These are phyloP conservation scores for Dinothrombium tinctorium DNA, from an alignment of 1,140 invertebrate species.

Conservation along the genomic window DNA sequence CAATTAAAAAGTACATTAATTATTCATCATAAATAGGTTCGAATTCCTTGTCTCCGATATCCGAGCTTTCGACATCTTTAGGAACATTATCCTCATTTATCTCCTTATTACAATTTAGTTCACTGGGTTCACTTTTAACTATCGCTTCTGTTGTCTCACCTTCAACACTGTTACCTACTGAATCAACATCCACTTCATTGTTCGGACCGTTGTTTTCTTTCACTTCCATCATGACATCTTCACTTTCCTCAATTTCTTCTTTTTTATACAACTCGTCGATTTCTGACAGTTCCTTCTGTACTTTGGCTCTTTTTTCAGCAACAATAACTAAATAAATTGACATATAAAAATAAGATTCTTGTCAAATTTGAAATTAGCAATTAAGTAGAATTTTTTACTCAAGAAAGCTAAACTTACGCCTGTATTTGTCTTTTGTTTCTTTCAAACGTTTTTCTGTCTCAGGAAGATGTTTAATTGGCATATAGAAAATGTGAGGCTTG, in stretches of 20 bases:
- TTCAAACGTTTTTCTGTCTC: constrained; percentile 30
- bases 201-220: constrained; percentile 1
- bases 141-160: neutral
- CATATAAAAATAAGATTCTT: constrained; percentile 1
- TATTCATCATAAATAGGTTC: constrained; percentile 16
- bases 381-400: constrained; percentile 6
- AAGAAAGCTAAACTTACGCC: constrained; percentile 24
- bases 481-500: constrained; percentile 62
- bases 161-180: neutral
- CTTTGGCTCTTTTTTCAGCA: constrained; percentile 25
- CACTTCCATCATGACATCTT: constrained; percentile 10
- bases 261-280: constrained; percentile 18
- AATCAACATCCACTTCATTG: neutral
- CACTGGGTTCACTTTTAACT: neutral
- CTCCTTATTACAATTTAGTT: constrained; percentile 8
- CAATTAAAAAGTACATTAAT: neutral
- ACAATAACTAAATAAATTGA: constrained; percentile 20
- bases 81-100: constrained; percentile 14
- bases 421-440: constrained; percentile 30
- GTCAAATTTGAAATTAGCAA: too few species aligned
- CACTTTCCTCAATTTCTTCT: constrained; percentile 16
- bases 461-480: constrained; percentile 43
- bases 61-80: too few species aligned
- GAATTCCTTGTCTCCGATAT: constrained; percentile 15
- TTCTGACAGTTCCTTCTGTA: constrained; percentile 24